Evolutionary conservation across 2,113 vertebrate genomes (phyloP), one percentile per base, ranked within the genome.

Genomic region (Elephantulus edwardii): DNA sequence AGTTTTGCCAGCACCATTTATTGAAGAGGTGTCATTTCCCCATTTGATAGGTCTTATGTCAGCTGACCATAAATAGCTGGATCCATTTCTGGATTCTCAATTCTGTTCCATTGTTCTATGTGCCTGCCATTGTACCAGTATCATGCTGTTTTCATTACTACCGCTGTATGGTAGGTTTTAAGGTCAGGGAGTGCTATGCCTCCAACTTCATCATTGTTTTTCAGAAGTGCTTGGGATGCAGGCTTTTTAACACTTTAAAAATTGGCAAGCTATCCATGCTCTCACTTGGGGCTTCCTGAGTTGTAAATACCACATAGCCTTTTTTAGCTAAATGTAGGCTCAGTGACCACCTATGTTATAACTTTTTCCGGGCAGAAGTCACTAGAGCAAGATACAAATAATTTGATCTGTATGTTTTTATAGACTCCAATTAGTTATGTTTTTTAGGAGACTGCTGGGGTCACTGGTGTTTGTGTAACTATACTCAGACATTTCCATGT

Each of bases 351-450:
- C 91, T 78, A 52, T 89, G 35, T 91, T 94, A 42, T 93, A 95
- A 82, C 85, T 52, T 17, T 94, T 93, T 93, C 85, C 71, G 48
- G 86, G 91, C 84, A 48, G 87, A 83, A 96, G 89, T 95, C 80
- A 92, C 92, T 88, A 70, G 96, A 62, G 84, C 2, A 75, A 89
- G 76, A 72, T 93, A 85, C 88, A 96, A 92, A 94, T 14, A 79
- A 94, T 46, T 94, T 86, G 84, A 92, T 93, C 72, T 93, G 78
- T 95, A 92, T 84, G 81, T 71, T 96, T 96, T 95, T 95, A 95
- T 40, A 68, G 84, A 72, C 78, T 89, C 91, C 93, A 95, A 96
- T 96, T 96, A 96, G 92, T 77, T 77, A 33, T 94, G 75, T 95
- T 95, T 96, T 95, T 76, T 92, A 91, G 91, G 60, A 79, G 82